Percentiles rank a stretch among this genome's conserved stretches.
phyloP scores from a whole-genome alignment of 2,113 vertebrate genomes.

The Labrus mixtus region DNA sequence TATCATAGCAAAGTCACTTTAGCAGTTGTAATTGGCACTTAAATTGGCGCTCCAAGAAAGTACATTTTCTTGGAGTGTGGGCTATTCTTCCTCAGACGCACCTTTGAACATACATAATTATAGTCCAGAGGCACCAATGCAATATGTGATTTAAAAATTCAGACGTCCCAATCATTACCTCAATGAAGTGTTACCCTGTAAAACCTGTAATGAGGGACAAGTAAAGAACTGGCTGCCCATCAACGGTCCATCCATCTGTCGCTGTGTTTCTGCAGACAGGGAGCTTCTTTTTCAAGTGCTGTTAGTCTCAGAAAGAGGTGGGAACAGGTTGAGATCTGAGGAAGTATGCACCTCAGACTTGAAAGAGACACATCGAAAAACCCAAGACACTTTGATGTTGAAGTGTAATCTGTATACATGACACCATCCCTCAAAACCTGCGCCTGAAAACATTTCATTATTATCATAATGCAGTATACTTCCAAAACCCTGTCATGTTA shows the following conservation, averaged over 20 bases:
- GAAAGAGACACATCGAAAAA: slow-evolving; percentile 65
- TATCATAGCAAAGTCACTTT: slow-evolving; percentile 53
- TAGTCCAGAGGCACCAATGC: slow-evolving; percentile 48
- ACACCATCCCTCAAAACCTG: slow-evolving; percentile 42
- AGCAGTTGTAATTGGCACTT: slow-evolving; percentile 56
- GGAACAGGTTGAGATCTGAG: slow-evolving; percentile 64
- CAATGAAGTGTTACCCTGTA: slow-evolving; percentile 57
- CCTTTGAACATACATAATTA: slow-evolving; percentile 64
- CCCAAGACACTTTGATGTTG: slow-evolving; percentile 72
- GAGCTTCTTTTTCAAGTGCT: slow-evolving; percentile 57
- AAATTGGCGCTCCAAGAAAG: slow-evolving; percentile 65
- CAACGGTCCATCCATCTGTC: slow-evolving; percentile 51
- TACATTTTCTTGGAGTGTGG: slow-evolving; percentile 54
- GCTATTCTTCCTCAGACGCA: slow-evolving; percentile 65
- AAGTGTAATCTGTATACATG: slow-evolving; percentile 74
- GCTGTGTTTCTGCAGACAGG: slow-evolving; percentile 24
- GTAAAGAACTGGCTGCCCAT: slow-evolving; percentile 41
- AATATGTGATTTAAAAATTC: slow-evolving; percentile 59
- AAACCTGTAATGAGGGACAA: slow-evolving; percentile 62
- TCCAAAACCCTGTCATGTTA: slow-evolving; percentile 49
- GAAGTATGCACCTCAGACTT: slow-evolving; percentile 63
- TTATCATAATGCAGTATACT: slow-evolving; percentile 34
- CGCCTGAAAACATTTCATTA: slow-evolving; percentile 55
- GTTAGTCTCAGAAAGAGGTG: slow-evolving; percentile 34
- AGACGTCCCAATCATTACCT: slow-evolving; percentile 54